These are phyloP conservation scores for Phylloscopus trochilus DNA, from an alignment of 2,113 vertebrate genomes.

Conservation along the genomic window DNA sequence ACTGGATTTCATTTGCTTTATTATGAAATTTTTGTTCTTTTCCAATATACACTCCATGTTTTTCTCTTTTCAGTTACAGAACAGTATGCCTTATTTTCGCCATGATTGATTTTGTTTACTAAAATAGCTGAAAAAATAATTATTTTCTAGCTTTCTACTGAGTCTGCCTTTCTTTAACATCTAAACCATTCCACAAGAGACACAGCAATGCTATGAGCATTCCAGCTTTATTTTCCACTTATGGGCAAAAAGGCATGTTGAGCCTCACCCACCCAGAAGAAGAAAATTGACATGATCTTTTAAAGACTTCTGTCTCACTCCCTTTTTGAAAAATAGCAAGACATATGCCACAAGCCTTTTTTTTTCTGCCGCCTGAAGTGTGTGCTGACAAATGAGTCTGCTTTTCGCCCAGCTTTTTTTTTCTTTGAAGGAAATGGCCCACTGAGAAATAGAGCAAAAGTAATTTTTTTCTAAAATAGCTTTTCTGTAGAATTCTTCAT, in stretches of 20 bases:
- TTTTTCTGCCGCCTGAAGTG: not conserved
- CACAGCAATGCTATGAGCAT: not conserved
- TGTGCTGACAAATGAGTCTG: slow-evolving; percentile 28
- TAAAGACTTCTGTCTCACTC: slow-evolving; percentile 4
- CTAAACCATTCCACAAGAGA: not conserved
- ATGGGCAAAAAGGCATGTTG: not conserved
- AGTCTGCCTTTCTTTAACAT: not conserved
- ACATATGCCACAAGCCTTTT: slow-evolving; percentile 15
- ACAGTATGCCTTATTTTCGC: not conserved
- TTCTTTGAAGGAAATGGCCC: not conserved
- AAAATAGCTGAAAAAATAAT: not conserved
- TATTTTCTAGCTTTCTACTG: not conserved
- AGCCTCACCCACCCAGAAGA: not conserved
- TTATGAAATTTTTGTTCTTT: not conserved
- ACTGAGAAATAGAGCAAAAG: slow-evolving; percentile 5
- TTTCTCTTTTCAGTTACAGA: not conserved
- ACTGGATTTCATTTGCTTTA: not conserved
- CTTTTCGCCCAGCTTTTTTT: not conserved
- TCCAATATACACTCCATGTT: not conserved
- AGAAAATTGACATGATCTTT: slow-evolving; percentile 7
- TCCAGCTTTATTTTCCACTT: not conserved
- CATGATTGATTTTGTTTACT: not conserved
- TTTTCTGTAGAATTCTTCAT: not conserved
- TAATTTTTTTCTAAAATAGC: not conserved
- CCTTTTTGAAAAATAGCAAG: slow-evolving; percentile 7